Conservation (phyloP, 2,797 vertebrate species). For the Diglossa cyanea region DNA sequence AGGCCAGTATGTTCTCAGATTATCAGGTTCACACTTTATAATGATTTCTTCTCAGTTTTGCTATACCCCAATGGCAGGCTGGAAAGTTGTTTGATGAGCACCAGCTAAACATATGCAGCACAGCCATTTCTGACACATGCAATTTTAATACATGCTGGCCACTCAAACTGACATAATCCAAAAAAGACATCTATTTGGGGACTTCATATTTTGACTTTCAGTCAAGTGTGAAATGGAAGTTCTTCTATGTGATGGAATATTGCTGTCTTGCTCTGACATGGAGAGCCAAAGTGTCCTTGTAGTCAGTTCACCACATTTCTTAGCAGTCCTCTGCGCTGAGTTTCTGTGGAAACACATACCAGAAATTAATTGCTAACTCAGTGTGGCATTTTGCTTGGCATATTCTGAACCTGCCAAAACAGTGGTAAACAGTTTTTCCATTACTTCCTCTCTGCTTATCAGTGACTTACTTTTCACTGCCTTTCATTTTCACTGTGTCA, state of each 20-base stretch:
- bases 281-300: background rate
- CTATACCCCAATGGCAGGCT: background rate
- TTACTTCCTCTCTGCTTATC: conserved; percentile 25
- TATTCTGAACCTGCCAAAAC: background rate
- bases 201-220: conserved; percentile 44
- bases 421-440: background rate
- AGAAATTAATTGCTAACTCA: background rate
- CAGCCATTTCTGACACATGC: conserved; percentile 11
- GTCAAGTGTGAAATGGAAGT: conserved; percentile 54
- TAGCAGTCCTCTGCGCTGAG: background rate
- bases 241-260: background rate
- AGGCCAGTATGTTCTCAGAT: conserved; percentile 14
- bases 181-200: conserved; percentile 37
- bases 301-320: background rate
- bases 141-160: conserved; percentile 31
- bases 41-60: conserved; percentile 46
- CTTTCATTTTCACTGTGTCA: conserved; percentile 63
- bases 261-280: conserved; percentile 5
- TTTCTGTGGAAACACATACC: background rate
- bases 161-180: conserved; percentile 29
- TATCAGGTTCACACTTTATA: conserved; percentile 53
- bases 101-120: conserved; percentile 26
- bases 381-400: background rate
- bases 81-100: conserved; percentile 1
- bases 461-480: conserved; percentile 31